Percentiles rank a stretch among this genome's conserved stretches.
phyloP scores from a whole-genome alignment of 2,888 invertebrate genomes.

The Trachelus iudaicus region DNA sequence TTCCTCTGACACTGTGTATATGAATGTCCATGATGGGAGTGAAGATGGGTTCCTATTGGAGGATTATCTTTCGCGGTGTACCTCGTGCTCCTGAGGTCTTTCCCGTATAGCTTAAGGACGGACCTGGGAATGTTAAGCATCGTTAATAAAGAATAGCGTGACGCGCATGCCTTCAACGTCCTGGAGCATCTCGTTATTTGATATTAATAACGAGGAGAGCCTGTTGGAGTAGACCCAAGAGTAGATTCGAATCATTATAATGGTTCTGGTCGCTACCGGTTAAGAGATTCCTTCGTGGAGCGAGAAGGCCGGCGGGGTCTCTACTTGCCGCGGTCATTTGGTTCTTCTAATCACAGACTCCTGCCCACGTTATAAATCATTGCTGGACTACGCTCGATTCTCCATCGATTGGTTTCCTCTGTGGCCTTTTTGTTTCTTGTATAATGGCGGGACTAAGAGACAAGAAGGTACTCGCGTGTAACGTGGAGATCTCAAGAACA shows the following conservation, averaged over 20 bases:
- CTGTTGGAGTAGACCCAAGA: slow-evolving; percentile 20
- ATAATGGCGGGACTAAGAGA: neutral
- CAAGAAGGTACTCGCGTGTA: neutral
- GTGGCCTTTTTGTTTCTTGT: slow-evolving; percentile 27
- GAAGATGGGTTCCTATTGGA: neutral
- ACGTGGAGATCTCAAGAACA: neutral
- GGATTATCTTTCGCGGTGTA: neutral
- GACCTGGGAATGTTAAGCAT: slow-evolving; percentile 43
- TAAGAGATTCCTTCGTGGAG: slow-evolving; percentile 47
- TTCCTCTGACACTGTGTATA: neutral
- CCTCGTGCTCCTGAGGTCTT: neutral
- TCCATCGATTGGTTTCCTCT: slow-evolving; percentile 49
- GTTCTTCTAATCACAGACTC: slow-evolving; percentile 54
- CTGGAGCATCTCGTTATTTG: slow-evolving; percentile 62
- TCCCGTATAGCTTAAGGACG: slow-evolving; percentile 15
- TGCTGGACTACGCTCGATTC: slow-evolving; percentile 29
- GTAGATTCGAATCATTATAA: slow-evolving; percentile 63
- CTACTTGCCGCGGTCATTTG: slow-evolving; percentile 42
- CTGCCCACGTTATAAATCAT: slow-evolving; percentile 50
- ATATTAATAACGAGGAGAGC: slow-evolving; percentile 60
- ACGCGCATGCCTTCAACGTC: slow-evolving; percentile 53
- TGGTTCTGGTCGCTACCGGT: slow-evolving; percentile 50
- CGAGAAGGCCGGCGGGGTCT: slow-evolving; percentile 3
- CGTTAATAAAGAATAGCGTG: slow-evolving; percentile 64
- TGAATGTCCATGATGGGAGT: neutral